Percentiles rank a stretch among this genome's conserved stretches.
These are phyloP conservation scores for Anguilla marmorata DNA, from an alignment of 2,797 vertebrate species.

Conservation along the genomic window DNA sequence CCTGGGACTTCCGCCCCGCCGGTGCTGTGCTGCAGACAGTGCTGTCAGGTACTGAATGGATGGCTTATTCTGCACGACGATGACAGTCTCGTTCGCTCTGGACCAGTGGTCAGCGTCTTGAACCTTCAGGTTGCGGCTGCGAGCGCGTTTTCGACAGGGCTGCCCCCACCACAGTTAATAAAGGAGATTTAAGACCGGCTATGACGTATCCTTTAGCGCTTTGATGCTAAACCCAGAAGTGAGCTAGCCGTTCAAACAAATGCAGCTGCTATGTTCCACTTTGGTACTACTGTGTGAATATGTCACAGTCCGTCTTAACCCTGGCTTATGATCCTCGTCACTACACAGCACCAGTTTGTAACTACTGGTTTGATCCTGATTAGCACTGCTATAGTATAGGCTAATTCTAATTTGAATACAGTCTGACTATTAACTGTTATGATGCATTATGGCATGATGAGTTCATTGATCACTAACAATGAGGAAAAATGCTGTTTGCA, in stretches of 20 bases:
- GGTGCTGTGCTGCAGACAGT: background rate
- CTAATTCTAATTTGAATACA: background rate
- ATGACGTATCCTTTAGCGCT: background rate
- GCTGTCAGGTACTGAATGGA: background rate
- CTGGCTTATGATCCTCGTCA: background rate
- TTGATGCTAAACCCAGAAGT: background rate
- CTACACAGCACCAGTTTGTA: background rate
- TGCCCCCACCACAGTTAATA: background rate
- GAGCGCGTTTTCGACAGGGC: background rate
- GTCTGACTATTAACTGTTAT: background rate
- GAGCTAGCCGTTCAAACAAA: constrained; percentile 1
- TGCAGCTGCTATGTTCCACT: background rate
- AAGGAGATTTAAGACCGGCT: background rate
- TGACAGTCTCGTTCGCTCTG: background rate
- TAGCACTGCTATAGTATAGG: background rate
- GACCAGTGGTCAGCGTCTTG: background rate
- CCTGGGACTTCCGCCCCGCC: background rate
- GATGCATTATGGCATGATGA: background rate
- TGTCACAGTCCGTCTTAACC: background rate
- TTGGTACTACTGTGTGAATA: background rate
- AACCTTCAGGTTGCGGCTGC: background rate
- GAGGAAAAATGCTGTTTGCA: background rate
- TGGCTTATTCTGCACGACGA: background rate
- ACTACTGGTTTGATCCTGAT: background rate
- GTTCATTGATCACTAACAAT: background rate